These are phyloP conservation scores for Urechis unicinctus DNA, from an alignment of 2,888 invertebrate species.

Conservation along the genomic window DNA sequence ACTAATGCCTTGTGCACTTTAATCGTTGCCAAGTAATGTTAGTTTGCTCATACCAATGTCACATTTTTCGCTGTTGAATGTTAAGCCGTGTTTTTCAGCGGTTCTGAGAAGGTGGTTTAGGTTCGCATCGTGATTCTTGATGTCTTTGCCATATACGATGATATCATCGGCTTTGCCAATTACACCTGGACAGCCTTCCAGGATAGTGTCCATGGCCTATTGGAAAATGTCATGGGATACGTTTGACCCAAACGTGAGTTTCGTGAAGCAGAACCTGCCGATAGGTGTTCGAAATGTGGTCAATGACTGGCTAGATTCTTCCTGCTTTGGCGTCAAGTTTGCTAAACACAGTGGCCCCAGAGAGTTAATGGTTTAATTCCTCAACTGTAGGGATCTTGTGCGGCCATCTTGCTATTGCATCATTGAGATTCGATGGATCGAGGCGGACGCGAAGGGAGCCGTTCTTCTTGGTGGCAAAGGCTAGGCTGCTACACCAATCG, in stretches of 20 bases:
- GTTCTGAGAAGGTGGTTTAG: background rate
- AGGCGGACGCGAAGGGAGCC: constrained; percentile 15
- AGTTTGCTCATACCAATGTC: background rate
- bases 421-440: constrained; percentile 14
- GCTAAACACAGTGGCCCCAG: constrained; percentile 11
- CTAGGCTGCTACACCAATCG: constrained; percentile 13
- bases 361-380: constrained; percentile 16
- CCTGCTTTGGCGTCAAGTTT: constrained; percentile 20
- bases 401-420: constrained; percentile 12
- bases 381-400: constrained; percentile 18
- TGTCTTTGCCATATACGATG: background rate
- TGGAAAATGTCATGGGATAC: constrained; percentile 19
- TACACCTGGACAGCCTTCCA: constrained; percentile 6
- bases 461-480: constrained; percentile 10
- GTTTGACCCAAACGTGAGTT: constrained; percentile 16
- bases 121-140: constrained; percentile 6
- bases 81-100: background rate
- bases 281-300: constrained; percentile 17
- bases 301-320: constrained; percentile 11
- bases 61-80: too few relatives aligned
- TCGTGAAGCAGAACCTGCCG: constrained; percentile 15
- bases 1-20: too few relatives aligned
- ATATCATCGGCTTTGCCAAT: constrained; percentile 9
- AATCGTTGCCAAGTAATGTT: constrained; percentile 3
- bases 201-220: constrained; percentile 10